A percentile compares a stretch with the other conserved stretches of the same genome.
Conservation (phyloP, 2,113 vertebrate species). For the Bubalus kerabau region DNA sequence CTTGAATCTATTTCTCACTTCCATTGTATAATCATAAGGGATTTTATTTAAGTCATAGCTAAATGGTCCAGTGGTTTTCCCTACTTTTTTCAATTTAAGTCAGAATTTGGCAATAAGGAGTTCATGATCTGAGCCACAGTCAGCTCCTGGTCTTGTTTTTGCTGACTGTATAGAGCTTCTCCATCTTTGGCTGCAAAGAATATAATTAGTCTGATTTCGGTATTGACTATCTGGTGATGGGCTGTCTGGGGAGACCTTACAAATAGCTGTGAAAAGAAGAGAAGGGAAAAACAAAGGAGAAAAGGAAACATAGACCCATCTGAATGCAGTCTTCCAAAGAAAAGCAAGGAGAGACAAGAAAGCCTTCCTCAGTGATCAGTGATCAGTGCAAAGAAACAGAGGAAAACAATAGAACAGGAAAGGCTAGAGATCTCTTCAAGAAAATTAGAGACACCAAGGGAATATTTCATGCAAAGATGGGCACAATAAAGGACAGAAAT, state of each 20-base stretch:
- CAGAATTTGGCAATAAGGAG: neutral
- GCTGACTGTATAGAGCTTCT: neutral
- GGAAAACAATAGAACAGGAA: neutral
- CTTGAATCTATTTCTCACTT: neutral
- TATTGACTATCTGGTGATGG: neutral
- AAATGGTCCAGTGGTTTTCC: neutral
- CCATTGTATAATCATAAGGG: neutral
- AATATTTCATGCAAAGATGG: neutral
- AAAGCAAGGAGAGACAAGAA: neutral
- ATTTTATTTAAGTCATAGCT: neutral
- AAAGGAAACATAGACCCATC: neutral
- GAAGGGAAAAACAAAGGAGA: neutral
- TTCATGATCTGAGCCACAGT: neutral
- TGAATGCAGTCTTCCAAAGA: neutral
- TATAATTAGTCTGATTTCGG: neutral
- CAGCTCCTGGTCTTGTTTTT: neutral
- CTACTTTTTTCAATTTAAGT: neutral
- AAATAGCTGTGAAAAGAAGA: neutral
- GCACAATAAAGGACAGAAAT: neutral
- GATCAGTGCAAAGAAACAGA: neutral
- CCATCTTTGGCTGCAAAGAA: neutral
- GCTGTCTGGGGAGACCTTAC: neutral
- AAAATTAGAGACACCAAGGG: neutral
- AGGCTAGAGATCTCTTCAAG: neutral
- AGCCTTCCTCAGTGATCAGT: neutral